Conservation (phyloP, 2,888 invertebrate species). For the Hyalella azteca region DNA sequence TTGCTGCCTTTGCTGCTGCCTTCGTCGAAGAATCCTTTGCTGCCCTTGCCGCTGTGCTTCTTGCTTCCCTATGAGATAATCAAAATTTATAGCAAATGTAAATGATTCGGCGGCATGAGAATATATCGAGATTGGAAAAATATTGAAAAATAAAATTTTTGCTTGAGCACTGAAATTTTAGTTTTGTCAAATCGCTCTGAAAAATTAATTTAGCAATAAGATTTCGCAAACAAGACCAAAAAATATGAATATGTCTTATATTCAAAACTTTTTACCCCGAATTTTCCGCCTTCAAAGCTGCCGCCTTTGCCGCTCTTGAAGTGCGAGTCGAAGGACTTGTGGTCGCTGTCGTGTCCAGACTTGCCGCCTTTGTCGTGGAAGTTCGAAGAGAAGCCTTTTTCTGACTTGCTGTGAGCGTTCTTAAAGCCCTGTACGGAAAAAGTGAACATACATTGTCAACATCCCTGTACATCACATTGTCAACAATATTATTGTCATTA, state of each 20-base stretch:
- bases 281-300: constrained; percentile 73
- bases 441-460: too few relatives aligned
- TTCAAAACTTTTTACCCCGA: constrained; percentile 65
- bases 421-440: not conserved
- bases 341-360: constrained; percentile 74
- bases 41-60: constrained; percentile 54
- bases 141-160: not conserved
- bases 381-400: constrained; percentile 3
- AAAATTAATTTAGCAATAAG: not conserved
- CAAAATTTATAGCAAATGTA: not conserved
- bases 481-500: too few relatives aligned
- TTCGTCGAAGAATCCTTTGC: constrained; percentile 76
- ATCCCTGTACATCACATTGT: too few relatives aligned
- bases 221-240: not conserved
- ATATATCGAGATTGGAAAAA: not conserved
- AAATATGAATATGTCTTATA: not conserved
- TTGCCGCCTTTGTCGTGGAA: constrained; percentile 51
- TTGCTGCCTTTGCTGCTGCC: constrained; percentile 65
- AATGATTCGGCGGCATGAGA: not conserved
- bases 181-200: not conserved
- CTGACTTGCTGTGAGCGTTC: constrained; percentile 6
- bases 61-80: constrained; percentile 49
- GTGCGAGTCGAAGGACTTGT: constrained; percentile 23
- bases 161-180: not conserved
- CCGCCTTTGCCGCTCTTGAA: constrained; percentile 36